Evolutionary conservation across 2,797 vertebrate genomes (phyloP).

Genomic region (Gymnodraco acuticeps): DNA sequence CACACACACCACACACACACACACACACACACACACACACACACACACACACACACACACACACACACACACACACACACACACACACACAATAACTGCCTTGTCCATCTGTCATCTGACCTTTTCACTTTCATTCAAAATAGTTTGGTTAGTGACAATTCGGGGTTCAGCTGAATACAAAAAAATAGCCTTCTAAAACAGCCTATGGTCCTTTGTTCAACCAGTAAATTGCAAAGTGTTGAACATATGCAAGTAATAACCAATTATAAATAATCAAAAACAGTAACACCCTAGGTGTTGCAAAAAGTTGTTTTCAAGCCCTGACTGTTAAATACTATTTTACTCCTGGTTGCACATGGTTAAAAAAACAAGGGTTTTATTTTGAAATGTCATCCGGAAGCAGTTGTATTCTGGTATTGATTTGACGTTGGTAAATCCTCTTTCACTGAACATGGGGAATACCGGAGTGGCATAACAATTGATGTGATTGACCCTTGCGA

Average conservation of each 20-base stretch:
- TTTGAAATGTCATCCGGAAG: slow-evolving; percentile 68
- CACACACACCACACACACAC: slow-evolving; percentile 17
- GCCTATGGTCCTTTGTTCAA: no score
- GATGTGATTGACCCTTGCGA: slow-evolving; percentile 50
- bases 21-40: slow-evolving; percentile 17
- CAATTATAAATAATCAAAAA: not conserved
- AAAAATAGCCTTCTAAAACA: not conserved
- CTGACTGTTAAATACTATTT: not conserved
- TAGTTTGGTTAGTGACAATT: not conserved
- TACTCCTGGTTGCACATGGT: not conserved
- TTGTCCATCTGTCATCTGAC: slow-evolving; percentile 23
- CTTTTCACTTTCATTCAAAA: slow-evolving; percentile 2
- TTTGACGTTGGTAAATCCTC: slow-evolving; percentile 33
- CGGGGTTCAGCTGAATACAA: not conserved
- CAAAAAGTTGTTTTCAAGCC: not conserved
- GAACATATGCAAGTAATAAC: not conserved
- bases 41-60: slow-evolving; percentile 24
- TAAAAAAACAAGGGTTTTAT: slow-evolving; percentile 45
- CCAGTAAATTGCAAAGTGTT: not conserved
- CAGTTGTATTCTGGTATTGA: accelerated
- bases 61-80: slow-evolving; percentile 16
- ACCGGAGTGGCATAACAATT: slow-evolving; percentile 31
- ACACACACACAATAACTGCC: slow-evolving; percentile 9
- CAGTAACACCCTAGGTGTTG: no score
- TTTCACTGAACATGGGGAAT: slow-evolving; percentile 36